Conservation (phyloP, 2,888 invertebrate genomes). For the Xanthia icteritia region DNA sequence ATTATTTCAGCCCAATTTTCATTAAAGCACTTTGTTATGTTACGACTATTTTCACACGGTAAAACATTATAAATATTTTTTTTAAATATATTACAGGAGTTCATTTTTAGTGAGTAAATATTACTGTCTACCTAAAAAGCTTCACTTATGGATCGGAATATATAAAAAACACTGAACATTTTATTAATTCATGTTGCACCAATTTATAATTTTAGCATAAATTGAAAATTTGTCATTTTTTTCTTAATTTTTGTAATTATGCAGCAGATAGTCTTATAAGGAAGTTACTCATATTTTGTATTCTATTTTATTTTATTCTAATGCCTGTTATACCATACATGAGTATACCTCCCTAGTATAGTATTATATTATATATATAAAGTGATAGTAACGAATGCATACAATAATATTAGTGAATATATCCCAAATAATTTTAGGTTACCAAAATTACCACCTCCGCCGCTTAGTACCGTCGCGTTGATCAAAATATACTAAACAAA, state of each 20-base stretch:
- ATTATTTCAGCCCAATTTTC: neutral
- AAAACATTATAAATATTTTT: no score
- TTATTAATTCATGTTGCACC: neutral
- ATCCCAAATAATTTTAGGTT: neutral
- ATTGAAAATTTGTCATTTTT: neutral
- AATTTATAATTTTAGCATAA: neutral
- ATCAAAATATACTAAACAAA: slow-evolving; percentile 77
- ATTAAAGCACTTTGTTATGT: neutral
- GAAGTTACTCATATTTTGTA: neutral
- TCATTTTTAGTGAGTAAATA: neutral
- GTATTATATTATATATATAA: neutral
- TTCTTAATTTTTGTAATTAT: neutral
- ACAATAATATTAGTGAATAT: neutral
- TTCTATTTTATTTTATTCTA: neutral
- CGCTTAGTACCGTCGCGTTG: slow-evolving; percentile 57
- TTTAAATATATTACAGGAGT: neutral
- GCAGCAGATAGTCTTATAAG: neutral
- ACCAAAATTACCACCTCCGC: slow-evolving; percentile 67
- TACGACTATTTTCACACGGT: neutral
- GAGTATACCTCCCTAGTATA: neutral
- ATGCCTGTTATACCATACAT: neutral
- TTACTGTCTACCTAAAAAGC: neutral
- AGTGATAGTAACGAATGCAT: neutral
- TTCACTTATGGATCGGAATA: neutral
- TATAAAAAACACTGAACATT: neutral